Base-by-base conservation (phyloP, 92 coral and sea anemone species). In the Pocillopora meandrina region DNA sequence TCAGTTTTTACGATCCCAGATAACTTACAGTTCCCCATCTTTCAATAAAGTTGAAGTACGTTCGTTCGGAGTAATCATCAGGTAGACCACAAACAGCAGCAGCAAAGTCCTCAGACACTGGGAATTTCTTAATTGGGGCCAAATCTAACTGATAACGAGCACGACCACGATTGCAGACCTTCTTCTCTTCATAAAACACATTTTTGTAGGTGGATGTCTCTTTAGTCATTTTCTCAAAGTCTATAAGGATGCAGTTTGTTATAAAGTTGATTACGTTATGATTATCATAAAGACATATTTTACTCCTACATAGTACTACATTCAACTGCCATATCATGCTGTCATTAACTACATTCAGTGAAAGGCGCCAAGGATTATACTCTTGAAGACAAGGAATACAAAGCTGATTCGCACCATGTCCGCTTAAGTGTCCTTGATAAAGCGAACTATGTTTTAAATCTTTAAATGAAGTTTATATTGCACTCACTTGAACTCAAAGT, bases 61-160 rank as follows among this genome's bases (percentile, higher is more conserved):
- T 35, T 13, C 5, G 14, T 26, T 36, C 19, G 14, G 18, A 5
- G 55, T 31, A 70, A 14, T 26, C 14, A 14, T 70, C 74, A 9
- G 73, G 74, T 52, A 70, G 31, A 5, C 15, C 19, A 33, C 74
- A 70, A 47, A 70, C 74, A 34, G 74, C 74, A 26, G 74, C 55
- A 31, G 74, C 74, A 19, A 70, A 36, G 74, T 70, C 74, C 5
- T 70, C 74, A 7, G 74, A n/a, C 35, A 70, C 74, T 13, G 74
- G 18, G 74, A 70, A 70, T 23, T 18, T 68, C 34, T 68, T 20
- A 5, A 13, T 18, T 68, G 31, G 34, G n/a, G 49, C 72, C 23
- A 23, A 19, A 12, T 68, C 72, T 12, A 68, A 35, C 33, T n/a
- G 34, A 35, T 69, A 69, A 10, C 74, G 52, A 31, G 34, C 74